A percentile compares a stretch with the other conserved stretches of the same genome.
phyloP scores from a whole-genome alignment of 2,797 vertebrate species.

The Ptychadena robeensis region DNA sequence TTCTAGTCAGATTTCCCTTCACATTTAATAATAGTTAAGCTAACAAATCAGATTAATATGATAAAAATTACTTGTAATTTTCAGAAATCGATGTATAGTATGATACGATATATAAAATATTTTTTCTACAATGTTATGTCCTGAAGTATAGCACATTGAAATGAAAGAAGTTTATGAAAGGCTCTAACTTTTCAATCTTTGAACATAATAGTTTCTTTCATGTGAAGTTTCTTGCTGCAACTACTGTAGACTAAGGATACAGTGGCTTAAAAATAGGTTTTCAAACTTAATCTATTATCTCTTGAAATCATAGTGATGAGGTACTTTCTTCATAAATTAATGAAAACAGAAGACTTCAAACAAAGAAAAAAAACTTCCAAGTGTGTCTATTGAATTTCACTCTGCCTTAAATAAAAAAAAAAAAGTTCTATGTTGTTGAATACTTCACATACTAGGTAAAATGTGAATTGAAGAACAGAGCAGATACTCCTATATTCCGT shows the following conservation, averaged over 20 bases:
- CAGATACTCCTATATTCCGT: too few relatives aligned
- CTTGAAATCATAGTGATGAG: conserved; percentile 21
- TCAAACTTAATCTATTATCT: conserved; percentile 45
- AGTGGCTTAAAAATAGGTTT: conserved; percentile 32
- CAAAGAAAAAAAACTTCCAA: conserved; percentile 5
- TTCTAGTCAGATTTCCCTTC: too few relatives aligned
- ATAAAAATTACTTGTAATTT: too few relatives aligned
- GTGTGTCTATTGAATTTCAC: not conserved
- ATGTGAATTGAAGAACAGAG: too few relatives aligned
- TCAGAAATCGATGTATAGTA: too few relatives aligned
- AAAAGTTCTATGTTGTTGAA: not conserved
- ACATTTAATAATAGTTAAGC: not conserved
- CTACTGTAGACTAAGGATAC: conserved; percentile 19
- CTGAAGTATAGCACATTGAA: conserved; percentile 1
- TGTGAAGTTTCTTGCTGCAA: conserved; percentile 27
- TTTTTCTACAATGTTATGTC: not conserved
- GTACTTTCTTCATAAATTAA: conserved; percentile 38
- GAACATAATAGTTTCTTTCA: conserved; percentile 39
- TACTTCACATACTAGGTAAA: too few relatives aligned
- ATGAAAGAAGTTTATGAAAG: conserved; percentile 22
- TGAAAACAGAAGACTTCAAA: conserved; percentile 32
- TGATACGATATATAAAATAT: not conserved
- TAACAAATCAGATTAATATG: not conserved
- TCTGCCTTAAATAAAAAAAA: not conserved
- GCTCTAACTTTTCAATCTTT: conserved; percentile 9